A percentile compares a stretch with the other conserved stretches of the same genome.
phyloP scores from a whole-genome alignment of 2,888 invertebrate species.

The Tipula vernalis region DNA sequence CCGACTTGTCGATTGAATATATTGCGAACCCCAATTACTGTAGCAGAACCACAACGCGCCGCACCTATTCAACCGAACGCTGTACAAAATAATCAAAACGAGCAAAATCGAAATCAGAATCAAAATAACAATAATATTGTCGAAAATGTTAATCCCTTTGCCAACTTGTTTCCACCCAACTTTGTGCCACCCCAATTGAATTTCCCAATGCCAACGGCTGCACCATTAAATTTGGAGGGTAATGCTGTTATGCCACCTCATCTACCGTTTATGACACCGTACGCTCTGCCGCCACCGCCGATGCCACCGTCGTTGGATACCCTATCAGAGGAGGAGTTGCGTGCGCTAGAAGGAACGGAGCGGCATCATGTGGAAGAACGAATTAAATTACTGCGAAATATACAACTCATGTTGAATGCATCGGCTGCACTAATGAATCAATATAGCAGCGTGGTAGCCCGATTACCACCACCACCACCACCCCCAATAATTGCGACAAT shows the following conservation, averaged over 20 bases:
- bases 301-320: constrained; percentile 62
- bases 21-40: constrained; percentile 39
- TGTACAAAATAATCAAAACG: constrained; percentile 17
- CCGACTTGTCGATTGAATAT: constrained; percentile 95
- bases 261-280: constrained; percentile 44
- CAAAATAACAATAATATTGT: constrained; percentile 15
- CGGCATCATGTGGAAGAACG: constrained; percentile 82
- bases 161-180: constrained; percentile 18
- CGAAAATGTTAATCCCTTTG: constrained; percentile 23
- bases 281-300: constrained; percentile 52
- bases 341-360: constrained; percentile 78
- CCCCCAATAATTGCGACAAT: constrained; percentile 21
- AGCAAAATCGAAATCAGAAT: constrained; percentile 17
- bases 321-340: constrained; percentile 71
- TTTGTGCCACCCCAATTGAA: constrained; percentile 12
- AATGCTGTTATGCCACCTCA: constrained; percentile 36
- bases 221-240: constrained; percentile 33
- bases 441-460: constrained; percentile 60
- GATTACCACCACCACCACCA: constrained; percentile 38
- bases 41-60: constrained; percentile 28
- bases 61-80: constrained; percentile 21
- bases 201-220: constrained; percentile 11
- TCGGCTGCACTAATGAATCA: constrained; percentile 91
- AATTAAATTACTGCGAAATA: constrained; percentile 71
- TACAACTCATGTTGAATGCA: constrained; percentile 83